Conservation (phyloP, 2,113 vertebrate genomes). For the Halcyon senegalensis region DNA sequence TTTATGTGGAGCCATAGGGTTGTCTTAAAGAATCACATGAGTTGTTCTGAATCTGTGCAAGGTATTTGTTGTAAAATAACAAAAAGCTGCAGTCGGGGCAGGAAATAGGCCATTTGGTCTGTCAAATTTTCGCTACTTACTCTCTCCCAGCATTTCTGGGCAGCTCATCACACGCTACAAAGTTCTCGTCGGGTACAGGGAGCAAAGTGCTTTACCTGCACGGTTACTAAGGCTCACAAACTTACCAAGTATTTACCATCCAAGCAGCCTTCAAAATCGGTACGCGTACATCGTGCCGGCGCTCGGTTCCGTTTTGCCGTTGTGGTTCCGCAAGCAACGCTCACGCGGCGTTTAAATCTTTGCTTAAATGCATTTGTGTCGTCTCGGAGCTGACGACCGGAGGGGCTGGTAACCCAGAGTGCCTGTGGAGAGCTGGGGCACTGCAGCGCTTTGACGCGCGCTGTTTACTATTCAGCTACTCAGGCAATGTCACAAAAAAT, state of each 20-base stretch:
- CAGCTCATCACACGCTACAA: background rate
- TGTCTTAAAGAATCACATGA: background rate
- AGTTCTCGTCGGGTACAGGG: background rate
- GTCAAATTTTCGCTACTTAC: background rate
- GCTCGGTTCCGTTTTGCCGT: background rate
- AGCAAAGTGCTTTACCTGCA: background rate
- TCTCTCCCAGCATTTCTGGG: background rate
- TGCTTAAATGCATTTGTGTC: background rate
- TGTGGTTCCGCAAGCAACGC: background rate
- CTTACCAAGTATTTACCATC: background rate
- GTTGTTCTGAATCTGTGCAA: background rate
- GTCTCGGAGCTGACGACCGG: constrained; percentile 2
- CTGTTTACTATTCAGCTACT: constrained; percentile 63
- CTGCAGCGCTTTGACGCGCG: constrained; percentile 15
- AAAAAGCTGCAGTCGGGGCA: background rate
- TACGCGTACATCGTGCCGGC: accelerated
- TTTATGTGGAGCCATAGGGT: background rate
- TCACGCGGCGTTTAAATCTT: background rate
- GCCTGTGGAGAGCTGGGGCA: background rate
- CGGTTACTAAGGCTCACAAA: background rate
- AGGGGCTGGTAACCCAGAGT: background rate
- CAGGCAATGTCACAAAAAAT: constrained; percentile 69
- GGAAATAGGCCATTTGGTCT: background rate
- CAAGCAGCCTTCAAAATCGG: background rate
- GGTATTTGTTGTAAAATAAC: background rate